Evolutionary conservation across 2,888 invertebrate species (phyloP), one percentile per base, ranked within the genome.

Genomic region (Nemoura dubitans): DNA sequence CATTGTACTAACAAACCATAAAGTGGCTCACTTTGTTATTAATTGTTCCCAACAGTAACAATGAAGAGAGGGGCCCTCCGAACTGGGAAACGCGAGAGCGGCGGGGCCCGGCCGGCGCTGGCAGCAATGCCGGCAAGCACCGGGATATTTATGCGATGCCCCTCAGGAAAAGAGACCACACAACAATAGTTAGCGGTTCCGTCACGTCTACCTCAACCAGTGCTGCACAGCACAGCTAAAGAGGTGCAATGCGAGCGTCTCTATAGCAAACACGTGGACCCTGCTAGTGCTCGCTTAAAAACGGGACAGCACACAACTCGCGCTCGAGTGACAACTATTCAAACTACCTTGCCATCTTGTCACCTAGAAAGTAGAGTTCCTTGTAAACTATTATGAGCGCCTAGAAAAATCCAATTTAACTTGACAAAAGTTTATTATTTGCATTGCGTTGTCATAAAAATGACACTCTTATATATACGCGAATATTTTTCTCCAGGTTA

Each of bases 11-110:
- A 59, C 59, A 78, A 78, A 81, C 28, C 81, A 81, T 81, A 81
- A 81, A 81, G 81, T 81, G 81, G 81, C 30, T 81, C 83, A 83
- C 83, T 83, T 83, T 83, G 83, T 83, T 43, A 59, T 43, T 83
- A 83, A 83, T 83, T 43, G 83, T 83, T 43, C 83, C 83, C 83
- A 43, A 10, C 26, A 83, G 83, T 30, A 28, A 83, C 43, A 83
- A 83, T 81, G 81, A 78, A 28, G 78, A 78, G 78, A 28, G 78
- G 27, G 26, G 26, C 78, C 27, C 78, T 26, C 78, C 26, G 25
- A 10, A 21, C 6, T 78, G 78, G 25, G 25, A 78, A 14, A 14
- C 81, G 16, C 14, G 59, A 3, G 59, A 3, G 21, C 59, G 59
- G 16, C 14, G 59, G 6, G 59, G 6, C 1, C 59, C 6, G 16